Conservation (phyloP, 2,888 invertebrate genomes). For the Lypha dubia region DNA sequence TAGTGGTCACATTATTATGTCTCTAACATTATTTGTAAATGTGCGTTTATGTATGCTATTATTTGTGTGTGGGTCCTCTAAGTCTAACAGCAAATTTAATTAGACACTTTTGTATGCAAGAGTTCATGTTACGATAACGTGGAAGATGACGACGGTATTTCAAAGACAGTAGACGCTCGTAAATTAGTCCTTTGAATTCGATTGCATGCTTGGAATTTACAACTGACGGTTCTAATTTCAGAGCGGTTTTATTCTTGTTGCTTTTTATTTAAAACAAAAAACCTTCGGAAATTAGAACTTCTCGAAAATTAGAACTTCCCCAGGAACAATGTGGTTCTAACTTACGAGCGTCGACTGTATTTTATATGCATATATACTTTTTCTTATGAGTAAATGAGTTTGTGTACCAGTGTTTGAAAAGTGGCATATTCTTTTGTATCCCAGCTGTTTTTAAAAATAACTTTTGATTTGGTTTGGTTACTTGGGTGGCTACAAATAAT, state of each 20-base stretch:
- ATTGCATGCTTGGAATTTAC: too few species aligned
- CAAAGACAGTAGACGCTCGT: too few species aligned
- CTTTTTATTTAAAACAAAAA: too few species aligned
- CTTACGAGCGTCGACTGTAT: too few species aligned
- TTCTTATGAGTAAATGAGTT: neutral
- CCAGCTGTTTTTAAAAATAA: neutral
- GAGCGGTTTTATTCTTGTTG: too few species aligned
- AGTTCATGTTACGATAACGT: conserved; percentile 68
- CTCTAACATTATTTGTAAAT: conserved; percentile 52
- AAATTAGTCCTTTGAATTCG: too few species aligned
- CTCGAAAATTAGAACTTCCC: too few species aligned
- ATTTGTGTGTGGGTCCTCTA: conserved; percentile 72
- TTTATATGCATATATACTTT: too few species aligned
- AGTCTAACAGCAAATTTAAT: conserved; percentile 77
- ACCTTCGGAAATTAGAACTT: too few species aligned
- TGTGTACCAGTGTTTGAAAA: neutral
- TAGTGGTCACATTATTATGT: conserved; percentile 70
- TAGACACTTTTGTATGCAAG: conserved; percentile 75
- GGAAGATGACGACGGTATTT: conserved; percentile 14
- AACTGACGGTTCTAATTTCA: too few species aligned
- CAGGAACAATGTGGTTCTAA: too few species aligned
- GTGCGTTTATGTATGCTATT: conserved; percentile 32
- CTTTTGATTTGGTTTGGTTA: neutral
- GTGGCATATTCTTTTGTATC: neutral
- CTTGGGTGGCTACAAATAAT: neutral